Evolutionary conservation across 64 coral and sea anemone species (phyloP).

Genomic region (Montipora cactus): DNA sequence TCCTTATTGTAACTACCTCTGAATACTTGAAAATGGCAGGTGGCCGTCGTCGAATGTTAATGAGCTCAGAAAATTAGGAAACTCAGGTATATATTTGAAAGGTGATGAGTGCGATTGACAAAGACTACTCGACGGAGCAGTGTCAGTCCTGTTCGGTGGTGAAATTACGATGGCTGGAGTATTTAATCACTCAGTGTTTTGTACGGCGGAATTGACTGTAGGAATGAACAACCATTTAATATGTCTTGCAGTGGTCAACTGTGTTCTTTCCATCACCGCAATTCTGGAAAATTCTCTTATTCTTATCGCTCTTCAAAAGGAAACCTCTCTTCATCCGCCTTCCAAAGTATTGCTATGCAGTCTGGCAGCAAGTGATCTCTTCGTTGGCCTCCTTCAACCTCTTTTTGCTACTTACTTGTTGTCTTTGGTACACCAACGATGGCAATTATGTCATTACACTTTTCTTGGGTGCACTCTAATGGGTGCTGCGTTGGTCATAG

Average conservation of each 20-base stretch:
- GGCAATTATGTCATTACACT: background rate
- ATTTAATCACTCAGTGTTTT: background rate
- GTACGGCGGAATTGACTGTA: background rate
- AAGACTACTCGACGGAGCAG: too few relatives aligned
- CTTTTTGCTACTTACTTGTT: background rate
- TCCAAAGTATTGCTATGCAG: background rate
- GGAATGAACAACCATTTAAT: background rate
- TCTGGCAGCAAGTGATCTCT: background rate
- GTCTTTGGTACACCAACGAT: background rate
- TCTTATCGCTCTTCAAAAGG: background rate
- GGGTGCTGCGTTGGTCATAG: background rate
- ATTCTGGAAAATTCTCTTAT: background rate
- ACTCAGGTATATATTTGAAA: too few relatives aligned
- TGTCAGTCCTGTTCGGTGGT: too few relatives aligned
- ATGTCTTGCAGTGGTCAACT: background rate
- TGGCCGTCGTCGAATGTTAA: too few relatives aligned
- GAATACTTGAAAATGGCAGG: too few relatives aligned
- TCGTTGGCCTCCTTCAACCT: background rate
- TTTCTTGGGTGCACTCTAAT: background rate
- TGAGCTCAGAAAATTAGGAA: too few relatives aligned
- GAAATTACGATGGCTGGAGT: too few relatives aligned
- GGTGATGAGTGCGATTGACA: too few relatives aligned
- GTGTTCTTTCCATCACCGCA: background rate
- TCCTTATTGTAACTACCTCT: too few relatives aligned
- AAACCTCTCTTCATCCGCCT: slow-evolving; percentile 2